Conservation (phyloP, 2,797 vertebrate genomes). For the Rhinella marina region DNA sequence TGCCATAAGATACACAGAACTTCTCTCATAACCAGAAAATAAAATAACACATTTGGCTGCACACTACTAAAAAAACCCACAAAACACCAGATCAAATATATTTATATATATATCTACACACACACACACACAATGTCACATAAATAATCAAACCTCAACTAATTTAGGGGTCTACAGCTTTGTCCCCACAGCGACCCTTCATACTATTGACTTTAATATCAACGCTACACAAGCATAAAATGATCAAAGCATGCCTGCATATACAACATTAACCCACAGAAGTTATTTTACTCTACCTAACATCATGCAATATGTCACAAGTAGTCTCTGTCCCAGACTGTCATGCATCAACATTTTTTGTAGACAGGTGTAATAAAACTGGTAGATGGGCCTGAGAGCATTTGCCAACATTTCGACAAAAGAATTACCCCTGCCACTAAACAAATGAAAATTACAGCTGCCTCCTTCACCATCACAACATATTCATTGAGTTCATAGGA, state of each 20-base stretch:
- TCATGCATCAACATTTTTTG: conserved; percentile 33
- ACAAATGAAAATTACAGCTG: conserved; percentile 12
- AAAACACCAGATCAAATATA: conserved; percentile 40
- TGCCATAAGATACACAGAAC: background rate
- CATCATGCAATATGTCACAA: conserved; percentile 44
- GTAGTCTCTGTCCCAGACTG: background rate
- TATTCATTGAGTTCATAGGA: background rate
- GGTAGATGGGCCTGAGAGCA: background rate
- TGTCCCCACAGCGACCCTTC: conserved; percentile 21
- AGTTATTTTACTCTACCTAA: conserved; percentile 16
- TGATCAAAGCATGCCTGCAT: background rate
- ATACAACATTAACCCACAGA: conserved; percentile 22
- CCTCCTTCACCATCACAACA: conserved; percentile 16
- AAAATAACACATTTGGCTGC: background rate
- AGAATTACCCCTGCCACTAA: background rate
- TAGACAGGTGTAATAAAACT: background rate
- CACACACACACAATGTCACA: conserved; percentile 20
- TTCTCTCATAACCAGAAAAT: background rate
- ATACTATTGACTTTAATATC: conserved; percentile 22
- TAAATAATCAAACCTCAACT: background rate
- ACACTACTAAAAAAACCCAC: conserved; percentile 8
- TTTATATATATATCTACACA: conserved; percentile 24
- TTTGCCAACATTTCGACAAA: background rate
- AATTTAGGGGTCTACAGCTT: background rate
- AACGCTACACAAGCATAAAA: conserved; percentile 15